phyloP scores from a whole-genome alignment of 2,888 invertebrate genomes.

The Tipula helvola region DNA sequence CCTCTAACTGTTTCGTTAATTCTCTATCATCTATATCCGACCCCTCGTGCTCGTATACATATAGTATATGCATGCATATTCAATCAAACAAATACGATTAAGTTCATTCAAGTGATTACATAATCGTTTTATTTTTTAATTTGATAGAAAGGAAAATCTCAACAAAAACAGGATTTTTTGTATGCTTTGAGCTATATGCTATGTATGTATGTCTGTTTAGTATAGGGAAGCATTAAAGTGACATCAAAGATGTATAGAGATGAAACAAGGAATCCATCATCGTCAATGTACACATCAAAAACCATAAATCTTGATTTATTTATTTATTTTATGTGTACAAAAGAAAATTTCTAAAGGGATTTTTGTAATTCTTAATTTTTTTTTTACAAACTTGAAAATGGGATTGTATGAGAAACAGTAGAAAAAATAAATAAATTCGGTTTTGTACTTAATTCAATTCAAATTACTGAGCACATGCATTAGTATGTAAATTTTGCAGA shows the following conservation, averaged over 20 bases:
- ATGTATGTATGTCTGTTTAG: not conserved
- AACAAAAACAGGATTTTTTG: not conserved
- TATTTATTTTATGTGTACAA: not conserved
- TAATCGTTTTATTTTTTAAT: slow-evolving; percentile 4
- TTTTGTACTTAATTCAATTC: not conserved
- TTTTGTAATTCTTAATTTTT: not conserved
- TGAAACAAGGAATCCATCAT: not conserved
- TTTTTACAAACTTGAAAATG: not conserved
- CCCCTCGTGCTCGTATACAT: not conserved
- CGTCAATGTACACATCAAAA: not conserved
- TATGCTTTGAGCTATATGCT: not conserved
- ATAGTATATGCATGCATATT: not conserved
- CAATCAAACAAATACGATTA: not conserved
- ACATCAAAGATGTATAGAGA: not conserved
- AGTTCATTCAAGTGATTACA: not conserved
- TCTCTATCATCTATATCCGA: not conserved
- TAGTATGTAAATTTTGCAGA: not conserved
- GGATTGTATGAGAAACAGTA: not conserved
- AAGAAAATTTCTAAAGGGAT: not conserved
- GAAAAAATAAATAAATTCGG: not conserved
- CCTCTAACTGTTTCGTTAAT: not conserved
- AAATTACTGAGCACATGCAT: not conserved
- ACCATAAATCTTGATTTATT: slow-evolving; percentile 4
- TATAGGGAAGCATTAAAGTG: not conserved
- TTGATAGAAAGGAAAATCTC: not conserved